These are phyloP conservation scores for Prionace glauca DNA, from an alignment of 2,797 vertebrate genomes.

Conservation along the genomic window DNA sequence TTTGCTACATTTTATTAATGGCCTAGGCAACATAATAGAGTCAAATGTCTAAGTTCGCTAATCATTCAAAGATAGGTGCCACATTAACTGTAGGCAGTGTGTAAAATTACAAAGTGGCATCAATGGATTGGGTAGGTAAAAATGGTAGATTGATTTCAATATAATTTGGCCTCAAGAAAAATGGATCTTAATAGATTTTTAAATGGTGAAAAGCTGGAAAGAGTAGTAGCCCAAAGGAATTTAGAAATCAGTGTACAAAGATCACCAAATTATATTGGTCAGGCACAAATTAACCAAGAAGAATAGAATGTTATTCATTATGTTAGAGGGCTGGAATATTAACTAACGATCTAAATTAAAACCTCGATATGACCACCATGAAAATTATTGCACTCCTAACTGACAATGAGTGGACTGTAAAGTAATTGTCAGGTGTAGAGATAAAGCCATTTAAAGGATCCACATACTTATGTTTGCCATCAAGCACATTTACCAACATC, in stretches of 20 bases:
- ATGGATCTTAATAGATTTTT: no score
- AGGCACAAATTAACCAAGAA: not conserved
- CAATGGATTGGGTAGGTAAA: no score
- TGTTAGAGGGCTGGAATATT: not conserved
- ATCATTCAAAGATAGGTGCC: not conserved
- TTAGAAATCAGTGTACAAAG: not conserved
- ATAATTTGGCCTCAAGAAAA: no score
- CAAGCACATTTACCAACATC: not conserved
- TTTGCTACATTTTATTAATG: not conserved
- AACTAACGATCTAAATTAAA: not conserved
- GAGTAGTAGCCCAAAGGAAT: not conserved
- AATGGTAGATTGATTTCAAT: no score
- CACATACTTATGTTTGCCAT: not conserved
- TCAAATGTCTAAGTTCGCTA: not conserved
- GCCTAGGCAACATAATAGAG: not conserved
- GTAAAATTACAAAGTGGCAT: not conserved
- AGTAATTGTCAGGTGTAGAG: not conserved
- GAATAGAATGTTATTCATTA: not conserved
- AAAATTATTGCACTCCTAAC: not conserved
- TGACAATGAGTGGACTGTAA: not conserved
- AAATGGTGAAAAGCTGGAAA: no score
- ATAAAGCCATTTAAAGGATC: not conserved
- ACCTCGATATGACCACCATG: not conserved
- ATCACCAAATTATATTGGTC: not conserved
- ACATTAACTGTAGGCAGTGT: not conserved